Percentiles rank a stretch among this genome's conserved stretches.
Conservation (phyloP, 30 jellyfish, hydroid and myxozoan genomes). For the Aurelia aurita complex sp. Pacific region DNA sequence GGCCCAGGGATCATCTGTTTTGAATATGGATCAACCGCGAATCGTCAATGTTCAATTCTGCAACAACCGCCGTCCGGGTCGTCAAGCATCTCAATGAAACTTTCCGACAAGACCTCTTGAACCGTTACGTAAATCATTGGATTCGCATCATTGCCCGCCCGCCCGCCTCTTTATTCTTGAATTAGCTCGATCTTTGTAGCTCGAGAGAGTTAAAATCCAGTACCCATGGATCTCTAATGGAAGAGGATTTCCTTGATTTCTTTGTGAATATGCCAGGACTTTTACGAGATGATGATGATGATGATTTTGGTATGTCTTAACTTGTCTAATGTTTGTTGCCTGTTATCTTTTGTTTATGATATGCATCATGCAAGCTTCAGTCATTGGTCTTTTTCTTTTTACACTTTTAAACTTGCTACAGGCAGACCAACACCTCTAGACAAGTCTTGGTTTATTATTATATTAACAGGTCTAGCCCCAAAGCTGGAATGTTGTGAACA, state of each 20-base stretch:
- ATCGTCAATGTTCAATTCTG: conserved; percentile 63
- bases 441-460: too few species aligned
- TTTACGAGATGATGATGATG: conserved; percentile 63
- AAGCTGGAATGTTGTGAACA: too few species aligned
- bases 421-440: too few species aligned
- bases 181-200: conserved; percentile 1
- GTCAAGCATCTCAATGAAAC: conserved; percentile 3
- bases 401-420: too few species aligned
- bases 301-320: conserved; percentile 40
- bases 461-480: too few species aligned
- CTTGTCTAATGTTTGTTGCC: too few species aligned
- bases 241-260: conserved; percentile 41
- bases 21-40: conserved; percentile 62
- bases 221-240: conserved; percentile 64
- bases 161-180: conserved; percentile 20
- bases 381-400: too few species aligned
- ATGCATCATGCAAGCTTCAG: too few species aligned
- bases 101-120: conserved; percentile 47
- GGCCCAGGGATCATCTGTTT: conserved; percentile 69
- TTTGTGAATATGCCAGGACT: conserved; percentile 79
- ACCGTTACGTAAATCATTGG: conserved; percentile 57
- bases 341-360: too few species aligned
- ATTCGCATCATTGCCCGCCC: conserved; percentile 60
- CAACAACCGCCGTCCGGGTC: conserved; percentile 52
- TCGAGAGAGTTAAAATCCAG: neutral